phyloP scores from a whole-genome alignment of 2,888 invertebrate genomes.

The Mesorhabditis spiculigera region DNA sequence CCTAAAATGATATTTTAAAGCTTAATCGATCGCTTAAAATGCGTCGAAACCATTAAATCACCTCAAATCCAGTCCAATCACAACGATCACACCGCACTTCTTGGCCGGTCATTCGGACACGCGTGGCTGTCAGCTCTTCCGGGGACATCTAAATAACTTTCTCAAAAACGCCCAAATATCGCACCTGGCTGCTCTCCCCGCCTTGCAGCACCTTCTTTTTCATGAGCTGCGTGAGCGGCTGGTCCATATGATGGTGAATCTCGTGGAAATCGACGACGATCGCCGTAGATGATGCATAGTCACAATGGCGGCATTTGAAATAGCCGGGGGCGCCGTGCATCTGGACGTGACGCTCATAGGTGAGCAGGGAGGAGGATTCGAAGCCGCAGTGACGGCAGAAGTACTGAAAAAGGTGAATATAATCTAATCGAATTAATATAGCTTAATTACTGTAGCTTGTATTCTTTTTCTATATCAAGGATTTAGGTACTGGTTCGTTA shows the following conservation, averaged over 20 bases:
- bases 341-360: not conserved
- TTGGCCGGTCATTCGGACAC: not conserved
- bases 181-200: not conserved
- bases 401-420: not conserved
- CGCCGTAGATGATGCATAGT: not conserved
- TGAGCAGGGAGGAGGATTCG: not conserved
- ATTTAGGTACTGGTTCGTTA: too few relatives aligned
- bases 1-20: too few relatives aligned
- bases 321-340: not conserved
- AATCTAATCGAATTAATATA: too few relatives aligned
- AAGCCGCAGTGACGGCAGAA: not conserved
- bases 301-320: not conserved
- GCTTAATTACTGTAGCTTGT: too few relatives aligned
- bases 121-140: not conserved
- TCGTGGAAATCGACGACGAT: not conserved
- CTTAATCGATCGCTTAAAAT: too few relatives aligned
- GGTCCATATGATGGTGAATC: slow-evolving; percentile 1
- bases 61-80: not conserved
- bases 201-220: not conserved
- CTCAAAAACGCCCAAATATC: not conserved
- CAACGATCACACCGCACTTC: not conserved
- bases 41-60: not conserved
- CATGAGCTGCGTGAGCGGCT: slow-evolving; percentile 3
- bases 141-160: not conserved
- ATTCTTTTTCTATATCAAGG: too few relatives aligned